Conservation (phyloP, 2,113 vertebrate genomes). For the Bubo bubo region DNA sequence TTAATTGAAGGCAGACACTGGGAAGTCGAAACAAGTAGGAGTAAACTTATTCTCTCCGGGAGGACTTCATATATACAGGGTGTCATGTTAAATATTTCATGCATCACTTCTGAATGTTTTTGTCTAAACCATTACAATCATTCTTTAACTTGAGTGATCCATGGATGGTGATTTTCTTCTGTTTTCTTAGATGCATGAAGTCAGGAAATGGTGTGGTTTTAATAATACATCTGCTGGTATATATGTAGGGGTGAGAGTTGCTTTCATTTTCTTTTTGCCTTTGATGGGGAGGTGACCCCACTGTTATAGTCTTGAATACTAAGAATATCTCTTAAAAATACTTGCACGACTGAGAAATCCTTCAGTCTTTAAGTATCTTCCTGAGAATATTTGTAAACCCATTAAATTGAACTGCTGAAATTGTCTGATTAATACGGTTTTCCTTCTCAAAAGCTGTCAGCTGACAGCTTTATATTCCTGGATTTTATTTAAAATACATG, state of each 20-base stretch:
- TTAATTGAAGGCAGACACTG: neutral
- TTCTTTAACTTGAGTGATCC: neutral
- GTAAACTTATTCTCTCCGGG: neutral
- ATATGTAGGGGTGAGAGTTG: neutral
- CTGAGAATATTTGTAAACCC: neutral
- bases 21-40: neutral
- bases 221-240: neutral
- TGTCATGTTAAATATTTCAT: neutral
- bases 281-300: neutral
- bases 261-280: slow-evolving; percentile 4
- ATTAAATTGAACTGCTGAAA: neutral
- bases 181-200: neutral
- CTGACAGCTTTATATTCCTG: neutral
- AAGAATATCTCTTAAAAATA: neutral
- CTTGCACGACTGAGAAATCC: neutral
- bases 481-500: neutral
- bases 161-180: neutral
- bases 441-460: neutral
- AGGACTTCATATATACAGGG: neutral
- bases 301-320: neutral
- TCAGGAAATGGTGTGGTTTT: neutral
- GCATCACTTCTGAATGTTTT: neutral
- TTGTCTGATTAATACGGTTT: neutral
- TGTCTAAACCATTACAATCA: neutral
- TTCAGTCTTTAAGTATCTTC: neutral